phyloP scores from a whole-genome alignment of 2,888 invertebrate species.

The Epinotia ramella region DNA sequence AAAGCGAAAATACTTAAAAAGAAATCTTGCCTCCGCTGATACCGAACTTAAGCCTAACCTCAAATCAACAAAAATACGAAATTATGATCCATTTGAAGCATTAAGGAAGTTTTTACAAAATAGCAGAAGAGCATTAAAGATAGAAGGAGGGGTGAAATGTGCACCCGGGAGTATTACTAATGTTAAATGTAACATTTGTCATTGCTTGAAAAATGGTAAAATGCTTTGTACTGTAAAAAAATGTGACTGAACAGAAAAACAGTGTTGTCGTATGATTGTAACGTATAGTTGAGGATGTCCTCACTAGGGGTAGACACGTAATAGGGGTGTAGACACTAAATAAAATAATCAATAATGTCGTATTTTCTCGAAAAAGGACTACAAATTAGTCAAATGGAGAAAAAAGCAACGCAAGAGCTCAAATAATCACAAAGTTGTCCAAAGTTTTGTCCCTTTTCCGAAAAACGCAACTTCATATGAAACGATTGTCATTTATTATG shows the following conservation, averaged over 20 bases:
- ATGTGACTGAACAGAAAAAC: slow-evolving; percentile 54
- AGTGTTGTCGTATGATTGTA: not conserved
- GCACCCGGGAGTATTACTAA: slow-evolving; percentile 56
- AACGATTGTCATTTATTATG: no score
- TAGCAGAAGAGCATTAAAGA: slow-evolving; percentile 56
- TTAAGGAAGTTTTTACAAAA: not conserved
- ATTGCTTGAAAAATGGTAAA: slow-evolving; percentile 68
- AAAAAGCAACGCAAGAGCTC: no score
- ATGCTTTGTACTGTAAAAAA: slow-evolving; percentile 64
- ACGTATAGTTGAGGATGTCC: no score
- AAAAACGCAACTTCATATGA: no score
- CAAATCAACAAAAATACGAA: not conserved
- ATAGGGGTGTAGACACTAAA: no score
- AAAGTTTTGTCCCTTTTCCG: no score
- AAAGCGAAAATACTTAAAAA: not conserved
- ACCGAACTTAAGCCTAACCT: not conserved
- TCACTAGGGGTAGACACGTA: no score
- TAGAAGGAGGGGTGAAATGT: slow-evolving; percentile 55
- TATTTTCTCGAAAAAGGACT: no score
- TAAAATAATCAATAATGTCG: no score
- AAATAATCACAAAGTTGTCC: no score
- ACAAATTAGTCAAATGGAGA: no score
- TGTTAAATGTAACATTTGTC: slow-evolving; percentile 65
- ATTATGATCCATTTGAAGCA: not conserved
- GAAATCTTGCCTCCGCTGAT: not conserved